phyloP scores from a whole-genome alignment of 2,113 vertebrate genomes.

The Lanius collurio region DNA sequence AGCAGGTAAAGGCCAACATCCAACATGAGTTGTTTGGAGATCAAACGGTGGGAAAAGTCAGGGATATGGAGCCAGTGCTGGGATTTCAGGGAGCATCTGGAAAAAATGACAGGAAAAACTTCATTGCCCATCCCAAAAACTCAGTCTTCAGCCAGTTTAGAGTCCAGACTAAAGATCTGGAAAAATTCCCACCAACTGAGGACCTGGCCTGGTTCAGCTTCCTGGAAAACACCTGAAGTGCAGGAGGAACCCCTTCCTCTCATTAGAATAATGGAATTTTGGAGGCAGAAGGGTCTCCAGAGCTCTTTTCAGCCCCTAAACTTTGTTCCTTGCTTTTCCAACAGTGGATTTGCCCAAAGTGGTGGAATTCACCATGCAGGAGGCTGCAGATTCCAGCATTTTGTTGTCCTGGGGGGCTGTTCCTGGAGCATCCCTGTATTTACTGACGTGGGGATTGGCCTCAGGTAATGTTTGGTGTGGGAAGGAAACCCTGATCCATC shows the following conservation, averaged over 20 bases:
- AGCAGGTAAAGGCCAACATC: neutral
- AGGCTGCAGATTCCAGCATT: slow-evolving; percentile 70
- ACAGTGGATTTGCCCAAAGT: slow-evolving; percentile 84
- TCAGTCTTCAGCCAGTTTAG: neutral
- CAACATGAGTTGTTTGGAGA: neutral
- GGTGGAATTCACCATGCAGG: slow-evolving; percentile 65
- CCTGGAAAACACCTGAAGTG: neutral
- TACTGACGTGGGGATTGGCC: slow-evolving; percentile 79
- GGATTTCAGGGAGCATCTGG: neutral
- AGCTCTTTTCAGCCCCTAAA: neutral
- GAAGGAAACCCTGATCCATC: neutral
- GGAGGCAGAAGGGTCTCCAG: neutral
- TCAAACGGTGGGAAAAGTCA: accelerated
- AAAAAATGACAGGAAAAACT: neutral
- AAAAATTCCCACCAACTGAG: neutral
- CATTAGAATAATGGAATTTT: neutral
- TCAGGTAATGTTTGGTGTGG: slow-evolving; percentile 70
- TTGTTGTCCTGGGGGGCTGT: slow-evolving; percentile 79
- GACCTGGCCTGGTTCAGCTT: neutral
- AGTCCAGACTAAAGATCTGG: neutral
- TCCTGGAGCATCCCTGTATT: slow-evolving; percentile 75
- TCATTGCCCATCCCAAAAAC: neutral
- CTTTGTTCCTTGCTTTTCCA: neutral
- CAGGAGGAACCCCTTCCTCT: neutral
- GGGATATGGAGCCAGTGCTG: neutral